Conservation (phyloP, 2,888 invertebrate species). For the Drosophila subquinaria region DNA sequence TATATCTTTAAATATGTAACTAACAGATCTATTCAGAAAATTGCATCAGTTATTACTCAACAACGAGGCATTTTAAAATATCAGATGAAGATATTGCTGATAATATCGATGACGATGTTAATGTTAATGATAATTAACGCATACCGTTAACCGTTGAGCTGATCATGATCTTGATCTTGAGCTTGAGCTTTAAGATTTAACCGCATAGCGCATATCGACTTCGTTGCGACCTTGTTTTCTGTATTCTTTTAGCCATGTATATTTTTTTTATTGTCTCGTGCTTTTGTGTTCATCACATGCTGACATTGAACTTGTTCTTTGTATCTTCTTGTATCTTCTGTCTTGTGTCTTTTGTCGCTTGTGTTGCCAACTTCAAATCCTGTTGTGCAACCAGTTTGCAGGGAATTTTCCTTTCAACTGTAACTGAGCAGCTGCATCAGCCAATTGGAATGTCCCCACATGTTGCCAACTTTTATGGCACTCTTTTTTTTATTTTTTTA, state of each 20-base stretch:
- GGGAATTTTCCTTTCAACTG: constrained; percentile 44
- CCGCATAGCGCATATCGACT: constrained; percentile 51
- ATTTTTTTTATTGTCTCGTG: constrained; percentile 23
- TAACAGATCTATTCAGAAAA: not conserved
- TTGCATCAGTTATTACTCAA: constrained; percentile 1
- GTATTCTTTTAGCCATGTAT: constrained; percentile 18
- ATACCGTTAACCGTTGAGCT: not conserved
- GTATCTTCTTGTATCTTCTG: not conserved
- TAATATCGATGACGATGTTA: not conserved
- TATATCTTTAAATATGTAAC: not conserved
- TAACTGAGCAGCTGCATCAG: constrained; percentile 15
- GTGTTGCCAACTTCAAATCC: constrained; percentile 26
- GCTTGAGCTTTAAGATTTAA: constrained; percentile 31
- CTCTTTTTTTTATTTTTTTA: constrained; percentile 23
- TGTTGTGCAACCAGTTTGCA: constrained; percentile 53
- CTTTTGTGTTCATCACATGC: constrained; percentile 15
- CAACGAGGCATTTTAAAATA: not conserved
- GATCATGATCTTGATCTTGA: constrained; percentile 38
- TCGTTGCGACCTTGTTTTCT: constrained; percentile 44
- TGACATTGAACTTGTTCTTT: constrained; percentile 57
- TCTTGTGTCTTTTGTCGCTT: not conserved
- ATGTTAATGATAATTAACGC: constrained; percentile 25
- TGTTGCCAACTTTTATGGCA: constrained; percentile 10
- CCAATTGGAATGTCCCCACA: constrained; percentile 24
- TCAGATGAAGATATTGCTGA: not conserved